Base-by-base conservation (phyloP, 2,888 invertebrate species). In the Fragum sueziense region DNA sequence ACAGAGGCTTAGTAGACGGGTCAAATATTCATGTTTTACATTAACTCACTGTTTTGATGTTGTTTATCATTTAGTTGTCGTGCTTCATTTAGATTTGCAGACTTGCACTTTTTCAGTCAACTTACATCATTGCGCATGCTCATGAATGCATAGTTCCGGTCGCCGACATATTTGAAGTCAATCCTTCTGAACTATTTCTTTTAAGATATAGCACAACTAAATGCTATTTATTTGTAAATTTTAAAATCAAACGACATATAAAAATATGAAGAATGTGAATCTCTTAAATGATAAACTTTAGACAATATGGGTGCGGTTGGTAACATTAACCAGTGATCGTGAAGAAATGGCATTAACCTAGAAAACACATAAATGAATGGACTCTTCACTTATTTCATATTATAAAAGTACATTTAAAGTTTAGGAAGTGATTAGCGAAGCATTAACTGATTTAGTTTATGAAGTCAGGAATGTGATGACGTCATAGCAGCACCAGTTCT, bases 401-500 rank as follows among this genome's bases (percentile, higher is more conserved):
- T n/a, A n/a, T n/a, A n/a, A n/a, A n/a, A n/a, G n/a, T n/a, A n/a
- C n/a, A n/a, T n/a, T n/a, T n/a, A n/a, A n/a, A n/a, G n/a, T n/a
- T n/a, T n/a, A n/a, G n/a, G n/a, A n/a, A n/a, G n/a, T n/a, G n/a
- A n/a, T n/a, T n/a, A n/a, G n/a, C n/a, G n/a, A n/a, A n/a, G n/a
- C n/a, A n/a, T n/a, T n/a, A n/a, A n/a, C n/a, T n/a, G n/a, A n/a
- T n/a, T n/a, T n/a, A n/a, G n/a, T n/a, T n/a, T n/a, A n/a, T n/a
- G n/a, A n/a, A n/a, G n/a, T n/a, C 20, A 62, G 59, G 68, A 74
- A 74, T 68, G 68, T 57, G 33, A n/a, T 74, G 74, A 74, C 74
- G 74, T 74, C 74, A 74, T 67, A 33, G 29, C 22, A 20, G 41
- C 54, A 20, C 25, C 27, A 25, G 31, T 51, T 68, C 14, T 1